These are phyloP conservation scores for Poeciliopsis gracilis DNA, from an alignment of 2,797 vertebrate species.

Conservation along the genomic window DNA sequence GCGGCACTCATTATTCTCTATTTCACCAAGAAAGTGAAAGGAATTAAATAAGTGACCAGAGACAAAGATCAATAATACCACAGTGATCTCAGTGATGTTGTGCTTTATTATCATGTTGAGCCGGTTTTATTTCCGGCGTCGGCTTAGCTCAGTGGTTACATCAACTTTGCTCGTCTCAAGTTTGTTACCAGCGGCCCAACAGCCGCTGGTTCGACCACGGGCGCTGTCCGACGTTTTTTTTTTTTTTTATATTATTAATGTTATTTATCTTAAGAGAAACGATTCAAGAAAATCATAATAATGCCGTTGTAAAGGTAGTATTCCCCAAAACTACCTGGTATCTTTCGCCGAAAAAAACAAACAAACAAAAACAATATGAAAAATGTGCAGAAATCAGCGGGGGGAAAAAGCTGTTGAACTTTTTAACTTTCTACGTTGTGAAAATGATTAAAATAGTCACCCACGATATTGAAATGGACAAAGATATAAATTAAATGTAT, in stretches of 20 bases:
- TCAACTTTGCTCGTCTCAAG: too few relatives aligned
- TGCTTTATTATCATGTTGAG: background rate
- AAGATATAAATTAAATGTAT: too few relatives aligned
- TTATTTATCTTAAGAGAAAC: background rate
- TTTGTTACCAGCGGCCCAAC: background rate
- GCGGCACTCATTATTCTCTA: background rate
- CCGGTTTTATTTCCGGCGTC: fast-evolving
- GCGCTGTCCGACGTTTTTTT: background rate
- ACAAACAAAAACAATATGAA: too few relatives aligned
- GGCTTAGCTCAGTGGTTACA: slow-evolving; percentile 52
- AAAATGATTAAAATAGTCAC: too few relatives aligned
- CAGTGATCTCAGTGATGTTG: fast-evolving
- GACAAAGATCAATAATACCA: fast-evolving
- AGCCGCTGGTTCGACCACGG: background rate
- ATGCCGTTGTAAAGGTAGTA: background rate
- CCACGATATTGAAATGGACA: too few relatives aligned
- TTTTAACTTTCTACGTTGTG: too few relatives aligned
- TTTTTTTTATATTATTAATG: background rate
- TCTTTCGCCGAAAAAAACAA: background rate
- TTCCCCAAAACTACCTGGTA: background rate
- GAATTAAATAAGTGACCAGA: background rate
- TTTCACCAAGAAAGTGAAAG: background rate
- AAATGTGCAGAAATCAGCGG: too few relatives aligned
- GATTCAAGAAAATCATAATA: background rate
- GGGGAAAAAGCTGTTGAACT: too few relatives aligned